Conservation (phyloP, 1,140 invertebrate genomes). For the Bradynema listronoti region DNA sequence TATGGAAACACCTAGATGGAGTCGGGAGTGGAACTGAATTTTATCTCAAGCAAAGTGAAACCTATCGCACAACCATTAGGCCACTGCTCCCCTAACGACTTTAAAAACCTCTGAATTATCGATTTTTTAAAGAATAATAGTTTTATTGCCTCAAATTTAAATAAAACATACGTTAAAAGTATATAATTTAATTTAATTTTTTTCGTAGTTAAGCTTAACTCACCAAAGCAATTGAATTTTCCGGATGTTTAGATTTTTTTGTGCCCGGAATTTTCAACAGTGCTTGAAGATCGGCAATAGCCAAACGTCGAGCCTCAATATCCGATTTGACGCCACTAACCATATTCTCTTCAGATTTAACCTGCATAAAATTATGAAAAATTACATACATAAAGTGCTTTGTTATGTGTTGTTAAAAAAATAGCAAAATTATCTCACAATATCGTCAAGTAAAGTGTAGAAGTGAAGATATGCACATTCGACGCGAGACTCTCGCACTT, state of each 20-base stretch:
- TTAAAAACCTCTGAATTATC: too few species aligned
- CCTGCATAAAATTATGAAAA: conserved; percentile 6
- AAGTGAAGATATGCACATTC: conserved; percentile 21
- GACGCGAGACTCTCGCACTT: conserved; percentile 14
- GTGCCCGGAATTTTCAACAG: conserved; percentile 11
- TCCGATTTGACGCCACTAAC: conserved; percentile 13
- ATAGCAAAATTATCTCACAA: conserved; percentile 1
- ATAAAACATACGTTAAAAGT: too few species aligned
- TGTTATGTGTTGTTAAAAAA: not conserved
- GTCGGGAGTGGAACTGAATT: too few species aligned
- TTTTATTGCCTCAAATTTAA: too few species aligned
- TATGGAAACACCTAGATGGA: too few species aligned
- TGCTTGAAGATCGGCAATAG: conserved; percentile 7
- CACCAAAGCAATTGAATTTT: conserved; percentile 14
- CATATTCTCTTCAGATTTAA: conserved; percentile 20
- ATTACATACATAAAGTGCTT: not conserved
- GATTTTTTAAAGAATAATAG: too few species aligned
- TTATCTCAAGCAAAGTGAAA: too few species aligned
- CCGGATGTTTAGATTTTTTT: not conserved
- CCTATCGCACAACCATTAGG: too few species aligned
- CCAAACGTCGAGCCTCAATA: conserved; percentile 10
- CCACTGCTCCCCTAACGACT: too few species aligned
- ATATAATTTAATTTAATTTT: too few species aligned
- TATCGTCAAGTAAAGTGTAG: conserved; percentile 24
- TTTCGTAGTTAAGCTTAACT: too few species aligned